Percentiles rank a stretch among this genome's conserved stretches.
Conservation (phyloP, 2,113 vertebrate species). For the Pluvialis apricaria region DNA sequence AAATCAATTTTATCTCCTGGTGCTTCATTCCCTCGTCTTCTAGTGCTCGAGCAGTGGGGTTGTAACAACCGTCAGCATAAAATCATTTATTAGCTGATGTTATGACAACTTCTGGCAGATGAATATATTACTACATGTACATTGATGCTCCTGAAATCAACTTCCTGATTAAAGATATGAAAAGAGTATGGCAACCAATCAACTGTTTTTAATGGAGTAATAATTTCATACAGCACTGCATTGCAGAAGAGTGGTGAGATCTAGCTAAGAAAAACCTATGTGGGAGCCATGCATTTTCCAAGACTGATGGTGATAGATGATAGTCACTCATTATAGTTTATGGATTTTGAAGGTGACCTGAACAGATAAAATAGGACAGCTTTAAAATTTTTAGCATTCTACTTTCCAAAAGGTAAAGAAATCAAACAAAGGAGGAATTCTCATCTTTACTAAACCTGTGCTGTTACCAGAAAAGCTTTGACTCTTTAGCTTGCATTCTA, state of each 20-base stretch:
- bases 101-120: slow-evolving; percentile 15
- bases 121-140: not conserved
- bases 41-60: not conserved
- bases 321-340: not conserved
- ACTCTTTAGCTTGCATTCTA: not conserved
- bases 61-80: not conserved
- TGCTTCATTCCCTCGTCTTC: slow-evolving; percentile 31
- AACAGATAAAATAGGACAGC: not conserved
- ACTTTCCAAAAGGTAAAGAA: not conserved
- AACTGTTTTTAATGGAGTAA: slow-evolving; percentile 10
- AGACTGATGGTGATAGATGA: not conserved
- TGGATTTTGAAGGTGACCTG: not conserved
- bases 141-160: not conserved
- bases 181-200: not conserved
- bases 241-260: not conserved
- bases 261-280: not conserved
- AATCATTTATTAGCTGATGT: slow-evolving; percentile 38
- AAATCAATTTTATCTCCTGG: slow-evolving; percentile 66
- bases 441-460: not conserved
- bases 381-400: not conserved
- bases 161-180: slow-evolving; percentile 1
- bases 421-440: not conserved
- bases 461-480: not conserved
- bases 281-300: not conserved
- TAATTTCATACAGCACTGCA: slow-evolving; percentile 2